Percentiles rank a stretch among this genome's conserved stretches.
Evolutionary conservation across 2,797 vertebrate genomes (phyloP).

Genomic region (Xyrichtys novacula): DNA sequence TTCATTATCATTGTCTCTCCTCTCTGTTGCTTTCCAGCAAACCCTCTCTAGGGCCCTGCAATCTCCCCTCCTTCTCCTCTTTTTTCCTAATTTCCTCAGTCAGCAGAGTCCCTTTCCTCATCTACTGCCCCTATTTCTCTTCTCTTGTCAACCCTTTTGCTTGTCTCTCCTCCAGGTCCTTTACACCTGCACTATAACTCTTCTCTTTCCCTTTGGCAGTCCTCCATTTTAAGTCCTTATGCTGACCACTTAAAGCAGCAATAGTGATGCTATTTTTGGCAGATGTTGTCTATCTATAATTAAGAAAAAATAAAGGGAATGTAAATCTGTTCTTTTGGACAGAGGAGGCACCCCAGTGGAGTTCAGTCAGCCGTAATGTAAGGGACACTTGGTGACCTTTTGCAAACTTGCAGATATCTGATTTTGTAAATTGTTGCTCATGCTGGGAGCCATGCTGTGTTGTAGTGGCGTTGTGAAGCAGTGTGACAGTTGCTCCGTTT

Average conservation of each 20-base stretch:
- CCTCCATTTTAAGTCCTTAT: conserved; percentile 45
- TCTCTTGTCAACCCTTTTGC: conserved; percentile 3
- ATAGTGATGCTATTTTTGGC: conserved; percentile 51
- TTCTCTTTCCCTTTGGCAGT: conserved; percentile 41
- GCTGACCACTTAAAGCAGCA: conserved; percentile 34
- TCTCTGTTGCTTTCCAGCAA: conserved; percentile 17
- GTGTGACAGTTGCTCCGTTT: conserved; percentile 41
- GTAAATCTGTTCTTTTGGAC: conserved; percentile 31
- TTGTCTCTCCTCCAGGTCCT: conserved; percentile 9
- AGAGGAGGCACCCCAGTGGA: conserved; percentile 26
- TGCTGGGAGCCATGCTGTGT: conserved; percentile 58
- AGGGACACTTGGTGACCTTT: conserved; percentile 73
- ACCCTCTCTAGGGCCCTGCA: conserved; percentile 13
- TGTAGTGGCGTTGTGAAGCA: conserved; percentile 47
- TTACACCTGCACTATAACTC: conserved; percentile 21
- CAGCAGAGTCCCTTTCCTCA: conserved; percentile 41
- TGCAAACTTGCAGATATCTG: conserved; percentile 66
- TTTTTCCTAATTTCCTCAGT: conserved; percentile 29
- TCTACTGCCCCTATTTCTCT: conserved; percentile 24
- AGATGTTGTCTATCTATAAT: conserved; percentile 49
- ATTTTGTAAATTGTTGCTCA: conserved; percentile 69
- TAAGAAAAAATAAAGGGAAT: conserved; percentile 40
- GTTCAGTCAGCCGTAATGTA: conserved; percentile 51
- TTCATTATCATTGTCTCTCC: conserved; percentile 26
- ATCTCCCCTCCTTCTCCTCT: conserved; percentile 29